Evolutionary conservation across 2,113 vertebrate species (phyloP), one percentile per base, ranked within the genome.

Genomic region (Coptodon rendalli): DNA sequence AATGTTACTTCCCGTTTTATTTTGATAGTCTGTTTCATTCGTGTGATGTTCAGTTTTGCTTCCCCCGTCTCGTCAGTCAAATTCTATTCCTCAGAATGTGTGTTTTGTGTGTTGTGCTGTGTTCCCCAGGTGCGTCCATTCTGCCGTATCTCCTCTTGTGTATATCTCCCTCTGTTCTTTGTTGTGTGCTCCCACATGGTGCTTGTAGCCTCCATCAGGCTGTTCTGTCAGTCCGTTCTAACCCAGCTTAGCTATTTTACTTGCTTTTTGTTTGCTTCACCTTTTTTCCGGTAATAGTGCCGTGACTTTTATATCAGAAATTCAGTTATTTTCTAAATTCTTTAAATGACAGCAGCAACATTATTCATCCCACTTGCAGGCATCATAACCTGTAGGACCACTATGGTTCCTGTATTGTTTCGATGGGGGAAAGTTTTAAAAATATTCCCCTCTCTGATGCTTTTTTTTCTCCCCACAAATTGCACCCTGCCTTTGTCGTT

Each of bases 31-130:
- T 63, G 59, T 63, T 19, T 36, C 0, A 34, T 63, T 16, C 0
- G 29, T 34, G 16, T 0, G 29, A 63, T 63, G 6, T 34, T 34
- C 59, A 63, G 59, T 34, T 61, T 63, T 63, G 59, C 29, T 63
- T 63, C 59, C 29, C 16, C 9, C 34, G 29, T 61, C 17, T 61
- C 16, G 0, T 34, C 9, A 2, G 16, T 63, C 0, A 0, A 63
- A 6, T 63, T 63, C 5, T 63, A 34, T 19, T 61, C 57, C 57
- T 61, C 57, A 61, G 57, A 61, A 61, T 61, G 9, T 61, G 29
- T 61, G 29, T 61, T 19, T 10, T 61, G 57, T 61, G 57, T 34
- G 57, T 61, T 31, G 57, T 31, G 27, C 57, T 61, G 27, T 61
- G 27, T 31, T 61, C 29, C 9, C 16, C 29, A 61, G 1, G 9